Base-by-base conservation (phyloP, 2,113 vertebrate genomes). In the Eptesicus fuscus region DNA sequence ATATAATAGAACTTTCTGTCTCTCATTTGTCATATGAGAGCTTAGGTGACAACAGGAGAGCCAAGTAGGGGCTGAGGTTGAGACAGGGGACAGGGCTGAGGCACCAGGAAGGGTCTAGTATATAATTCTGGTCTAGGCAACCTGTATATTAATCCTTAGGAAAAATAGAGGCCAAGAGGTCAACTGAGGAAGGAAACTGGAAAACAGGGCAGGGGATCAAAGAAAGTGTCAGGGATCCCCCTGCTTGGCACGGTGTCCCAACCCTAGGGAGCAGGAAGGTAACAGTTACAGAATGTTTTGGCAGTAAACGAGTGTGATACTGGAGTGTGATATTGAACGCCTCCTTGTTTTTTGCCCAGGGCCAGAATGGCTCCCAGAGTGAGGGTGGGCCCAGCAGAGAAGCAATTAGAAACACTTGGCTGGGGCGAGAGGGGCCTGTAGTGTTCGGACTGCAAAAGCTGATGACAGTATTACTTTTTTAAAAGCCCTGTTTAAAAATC, bases 401-500 rank as follows among this genome's bases (percentile, higher is more conserved):
- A 65, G 47, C 78, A 59, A 17, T 80, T 89, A 87, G 87, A 71
- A 32, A 69, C n/a, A 67, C 44, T 85, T 42, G 67, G 63, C 76
- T 65, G 53, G 35, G 44, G 8, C 9, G 2, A 6, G 8, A 56
- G 5, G 35, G n/a, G 42, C 17, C 59, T 69, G 67, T 30, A 61
- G 32, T 40, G 9, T 87, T 59, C 10, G 23, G 30, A 56, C 63
- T 28, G 32, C 35, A 59, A 91, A 53, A 49, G 61, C 37, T 40
- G 90, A 61, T n/a, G 59, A 51, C 79, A 93, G 44, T 80, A 40
- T 53, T 92, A 65, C 83, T 77, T 91, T 83, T 83, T 35, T 53
- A 71, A 96, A 96, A 93, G 12, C 47, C 59, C 82, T 67, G 9
- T 86, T 96, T 80, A 95, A 96, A 67, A 37, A 70, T 93, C 83